These are phyloP conservation scores for Ophiodon elongatus DNA, from an alignment of 2,113 vertebrate species.

Conservation along the genomic window DNA sequence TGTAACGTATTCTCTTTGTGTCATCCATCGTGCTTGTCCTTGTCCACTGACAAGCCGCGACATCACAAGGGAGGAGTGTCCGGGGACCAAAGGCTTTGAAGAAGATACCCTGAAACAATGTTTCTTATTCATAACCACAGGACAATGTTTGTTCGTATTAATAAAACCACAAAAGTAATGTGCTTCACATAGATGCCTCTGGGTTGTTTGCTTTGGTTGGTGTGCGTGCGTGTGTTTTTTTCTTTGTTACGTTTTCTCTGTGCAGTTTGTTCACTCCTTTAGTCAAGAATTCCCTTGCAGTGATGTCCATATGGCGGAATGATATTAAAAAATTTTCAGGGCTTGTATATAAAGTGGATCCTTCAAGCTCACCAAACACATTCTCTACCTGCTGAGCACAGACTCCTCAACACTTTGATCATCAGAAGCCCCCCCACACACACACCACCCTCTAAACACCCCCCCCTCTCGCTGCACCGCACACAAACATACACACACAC, in stretches of 20 bases:
- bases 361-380: slow-evolving; percentile 59
- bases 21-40: slow-evolving; percentile 3
- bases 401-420: slow-evolving; percentile 71
- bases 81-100: slow-evolving; percentile 46
- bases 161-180: slow-evolving; percentile 54
- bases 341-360: slow-evolving; percentile 49
- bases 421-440: slow-evolving; percentile 17
- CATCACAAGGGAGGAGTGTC: slow-evolving; percentile 35
- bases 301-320: slow-evolving; percentile 59
- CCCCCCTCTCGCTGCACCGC: background rate
- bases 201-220: slow-evolving; percentile 62
- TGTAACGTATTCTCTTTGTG: slow-evolving; percentile 40
- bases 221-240: background rate
- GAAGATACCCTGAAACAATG: slow-evolving; percentile 48
- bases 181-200: slow-evolving; percentile 33
- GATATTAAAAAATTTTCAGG: slow-evolving; percentile 55
- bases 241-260: slow-evolving; percentile 25
- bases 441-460: slow-evolving; percentile 2
- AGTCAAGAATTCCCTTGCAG: slow-evolving; percentile 36
- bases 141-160: slow-evolving; percentile 61
- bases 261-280: background rate
- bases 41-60: slow-evolving; percentile 28
- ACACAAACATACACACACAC: slow-evolving; percentile 39
- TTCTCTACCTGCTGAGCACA: slow-evolving; percentile 68
- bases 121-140: slow-evolving; percentile 47